These are phyloP conservation scores for Melieria picta DNA, from an alignment of 2,888 invertebrate genomes.

Conservation along the genomic window DNA sequence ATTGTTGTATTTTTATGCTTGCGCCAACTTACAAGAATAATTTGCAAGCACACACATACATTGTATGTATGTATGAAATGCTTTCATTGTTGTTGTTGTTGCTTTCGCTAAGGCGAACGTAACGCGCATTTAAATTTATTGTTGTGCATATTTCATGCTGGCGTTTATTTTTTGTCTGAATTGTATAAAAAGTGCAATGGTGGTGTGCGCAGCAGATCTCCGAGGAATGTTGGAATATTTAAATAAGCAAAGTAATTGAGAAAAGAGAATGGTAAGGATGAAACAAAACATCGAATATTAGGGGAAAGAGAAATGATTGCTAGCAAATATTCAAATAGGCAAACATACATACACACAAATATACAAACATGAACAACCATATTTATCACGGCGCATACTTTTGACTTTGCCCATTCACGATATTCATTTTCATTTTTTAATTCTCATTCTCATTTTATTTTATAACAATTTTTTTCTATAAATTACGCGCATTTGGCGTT, in stretches of 20 bases:
- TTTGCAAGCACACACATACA: too few species aligned
- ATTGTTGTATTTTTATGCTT: constrained; percentile 16
- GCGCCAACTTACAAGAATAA: too few species aligned
- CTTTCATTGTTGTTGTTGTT: not conserved
- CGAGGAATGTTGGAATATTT: too few species aligned
- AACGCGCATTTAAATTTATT: too few species aligned
- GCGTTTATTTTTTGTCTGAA: constrained; percentile 17
- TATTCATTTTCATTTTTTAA: not conserved
- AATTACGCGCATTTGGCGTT: not conserved
- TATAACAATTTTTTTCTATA: not conserved
- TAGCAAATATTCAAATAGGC: too few species aligned
- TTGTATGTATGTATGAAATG: too few species aligned
- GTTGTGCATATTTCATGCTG: constrained; percentile 24
- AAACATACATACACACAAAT: not conserved
- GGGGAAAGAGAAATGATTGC: too few species aligned
- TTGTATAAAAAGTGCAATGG: too few species aligned
- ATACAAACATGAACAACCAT: not conserved
- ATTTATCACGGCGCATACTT: not conserved
- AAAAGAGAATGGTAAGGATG: too few species aligned
- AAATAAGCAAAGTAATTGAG: too few species aligned
- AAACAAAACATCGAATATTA: too few species aligned
- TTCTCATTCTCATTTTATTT: not conserved
- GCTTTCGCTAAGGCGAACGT: not conserved
- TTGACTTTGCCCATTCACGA: not conserved
- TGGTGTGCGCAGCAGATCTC: too few species aligned